These are phyloP conservation scores for Paguma larvata DNA, from an alignment of 2,797 vertebrate genomes.

Conservation along the genomic window DNA sequence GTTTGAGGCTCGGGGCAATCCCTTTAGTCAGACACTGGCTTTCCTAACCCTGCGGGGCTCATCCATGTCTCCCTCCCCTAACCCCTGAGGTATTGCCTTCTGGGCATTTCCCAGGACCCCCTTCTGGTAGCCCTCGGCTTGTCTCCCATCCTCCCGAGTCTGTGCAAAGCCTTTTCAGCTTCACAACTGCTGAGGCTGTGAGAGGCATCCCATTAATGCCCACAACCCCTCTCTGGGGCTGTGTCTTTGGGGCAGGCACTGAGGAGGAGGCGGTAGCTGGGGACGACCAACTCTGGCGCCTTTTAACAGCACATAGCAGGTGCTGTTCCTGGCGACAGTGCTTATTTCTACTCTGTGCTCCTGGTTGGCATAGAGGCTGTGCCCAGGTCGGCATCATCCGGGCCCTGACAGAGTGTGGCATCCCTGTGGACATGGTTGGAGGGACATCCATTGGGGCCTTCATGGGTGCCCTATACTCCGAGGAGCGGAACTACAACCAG, in stretches of 20 bases:
- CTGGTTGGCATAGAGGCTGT: constrained; percentile 91
- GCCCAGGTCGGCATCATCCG: constrained; percentile 95
- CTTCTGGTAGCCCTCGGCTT: background rate
- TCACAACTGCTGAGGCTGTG: background rate
- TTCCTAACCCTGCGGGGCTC: background rate
- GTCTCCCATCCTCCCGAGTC: background rate
- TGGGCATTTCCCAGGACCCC: background rate
- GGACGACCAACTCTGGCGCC: accelerated
- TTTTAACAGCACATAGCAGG: background rate
- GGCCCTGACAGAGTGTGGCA: constrained; percentile 93
- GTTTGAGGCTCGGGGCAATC: background rate
- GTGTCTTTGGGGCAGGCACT: background rate
- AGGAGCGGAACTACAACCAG: constrained; percentile 94
- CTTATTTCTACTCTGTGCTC: background rate
- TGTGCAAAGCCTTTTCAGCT: background rate
- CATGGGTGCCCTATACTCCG: constrained; percentile 95
- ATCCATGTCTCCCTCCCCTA: background rate
- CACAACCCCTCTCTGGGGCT: no score
- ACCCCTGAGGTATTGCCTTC: no score
- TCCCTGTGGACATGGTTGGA: constrained; percentile 95
- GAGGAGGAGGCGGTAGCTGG: accelerated
- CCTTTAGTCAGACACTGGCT: background rate
- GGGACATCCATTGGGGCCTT: constrained; percentile 97
- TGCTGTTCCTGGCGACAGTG: accelerated
- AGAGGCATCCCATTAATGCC: accelerated